phyloP scores from a whole-genome alignment of 2,797 vertebrate species.

The Sphenopsis melanotis region DNA sequence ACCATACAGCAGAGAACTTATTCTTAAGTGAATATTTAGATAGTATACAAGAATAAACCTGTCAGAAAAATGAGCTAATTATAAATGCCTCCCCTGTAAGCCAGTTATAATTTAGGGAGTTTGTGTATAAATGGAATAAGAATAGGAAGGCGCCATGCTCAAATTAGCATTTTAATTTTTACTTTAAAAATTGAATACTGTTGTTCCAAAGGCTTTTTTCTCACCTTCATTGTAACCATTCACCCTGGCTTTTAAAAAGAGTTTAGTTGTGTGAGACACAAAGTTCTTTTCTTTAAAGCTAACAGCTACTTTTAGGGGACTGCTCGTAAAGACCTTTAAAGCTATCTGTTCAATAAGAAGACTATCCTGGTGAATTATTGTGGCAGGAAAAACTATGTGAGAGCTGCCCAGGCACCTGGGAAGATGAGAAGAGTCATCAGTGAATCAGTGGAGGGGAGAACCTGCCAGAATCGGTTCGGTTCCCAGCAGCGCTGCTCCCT shows the following conservation, averaged over 20 bases:
- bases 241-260: not conserved
- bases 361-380: not conserved
- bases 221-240: not conserved
- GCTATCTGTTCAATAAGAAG: not conserved
- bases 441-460: not conserved
- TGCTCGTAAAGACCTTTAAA: not conserved
- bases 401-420: not conserved
- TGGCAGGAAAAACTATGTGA: not conserved
- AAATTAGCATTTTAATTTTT: slow-evolving; percentile 50
- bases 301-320: not conserved
- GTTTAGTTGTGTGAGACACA: not conserved
- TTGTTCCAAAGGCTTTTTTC: slow-evolving; percentile 45
- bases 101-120: slow-evolving; percentile 25
- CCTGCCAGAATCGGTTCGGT: not conserved
- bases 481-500: not conserved
- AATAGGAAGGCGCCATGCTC: not conserved
- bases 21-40: slow-evolving; percentile 32
- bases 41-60: slow-evolving; percentile 24
- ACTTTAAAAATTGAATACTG: not conserved
- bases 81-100: slow-evolving; percentile 5
- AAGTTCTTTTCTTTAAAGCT: not conserved
- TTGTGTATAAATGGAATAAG: slow-evolving; percentile 1
- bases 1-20: not conserved
- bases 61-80: slow-evolving; percentile 44
- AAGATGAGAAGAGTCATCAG: not conserved